Conservation (phyloP, 2,113 vertebrate species). For the Apteryx mantelli region DNA sequence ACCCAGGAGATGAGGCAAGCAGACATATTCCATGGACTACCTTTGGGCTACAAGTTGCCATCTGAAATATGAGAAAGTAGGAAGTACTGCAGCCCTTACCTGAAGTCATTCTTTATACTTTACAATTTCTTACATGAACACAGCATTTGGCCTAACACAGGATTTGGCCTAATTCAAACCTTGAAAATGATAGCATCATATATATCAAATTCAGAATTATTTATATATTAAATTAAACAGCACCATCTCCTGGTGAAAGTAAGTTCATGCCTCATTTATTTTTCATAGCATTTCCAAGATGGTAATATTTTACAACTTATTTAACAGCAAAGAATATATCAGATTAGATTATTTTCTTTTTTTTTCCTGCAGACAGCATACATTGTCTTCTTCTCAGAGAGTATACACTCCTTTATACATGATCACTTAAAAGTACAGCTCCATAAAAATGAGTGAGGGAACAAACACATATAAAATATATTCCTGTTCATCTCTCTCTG, state of each 20-base stretch:
- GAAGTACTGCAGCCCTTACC: not conserved
- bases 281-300: not conserved
- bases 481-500: not conserved
- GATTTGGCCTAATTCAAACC: not conserved
- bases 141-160: not conserved
- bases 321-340: not conserved
- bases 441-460: not conserved
- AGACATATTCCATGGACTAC: not conserved
- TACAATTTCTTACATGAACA: not conserved
- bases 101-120: not conserved
- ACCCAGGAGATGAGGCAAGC: not conserved
- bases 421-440: not conserved
- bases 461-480: not conserved
- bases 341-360: not conserved
- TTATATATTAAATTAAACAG: constrained; percentile 32
- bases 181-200: not conserved
- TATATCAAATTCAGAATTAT: not conserved
- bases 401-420: not conserved
- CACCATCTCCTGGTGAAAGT: constrained; percentile 59
- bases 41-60: not conserved
- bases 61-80: not conserved
- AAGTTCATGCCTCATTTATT: not conserved
- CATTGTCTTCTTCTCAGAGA: not conserved
- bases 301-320: not conserved
- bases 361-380: not conserved